Evolutionary conservation across 35 echinoderm and acorn worm genomes (phyloP).

Genomic region (Diadema setosum): DNA sequence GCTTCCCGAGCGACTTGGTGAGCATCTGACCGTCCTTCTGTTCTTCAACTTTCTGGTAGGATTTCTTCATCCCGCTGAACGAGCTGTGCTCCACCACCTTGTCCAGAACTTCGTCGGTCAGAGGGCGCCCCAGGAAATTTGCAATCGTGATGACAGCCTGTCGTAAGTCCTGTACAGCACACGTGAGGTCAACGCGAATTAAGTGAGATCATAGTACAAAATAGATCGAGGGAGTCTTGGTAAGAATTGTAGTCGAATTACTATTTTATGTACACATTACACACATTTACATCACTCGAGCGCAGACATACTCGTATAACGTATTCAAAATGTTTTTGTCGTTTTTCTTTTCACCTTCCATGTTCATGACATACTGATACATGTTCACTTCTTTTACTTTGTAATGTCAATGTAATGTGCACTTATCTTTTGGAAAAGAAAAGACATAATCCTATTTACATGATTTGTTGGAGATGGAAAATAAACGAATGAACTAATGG

Average conservation of each 20-base stretch:
- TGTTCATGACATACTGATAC: too few relatives aligned
- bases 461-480: too few relatives aligned
- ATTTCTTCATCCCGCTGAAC: constrained; percentile 51
- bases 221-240: not conserved
- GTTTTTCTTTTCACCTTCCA: too few relatives aligned
- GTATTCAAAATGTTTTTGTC: too few relatives aligned
- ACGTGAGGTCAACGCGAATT: not conserved
- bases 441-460: too few relatives aligned
- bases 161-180: not conserved
- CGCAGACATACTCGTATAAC: too few relatives aligned
- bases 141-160: constrained; percentile 34
- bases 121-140: constrained; percentile 42
- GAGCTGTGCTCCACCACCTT: constrained; percentile 24
- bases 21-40: not conserved
- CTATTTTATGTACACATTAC: not conserved
- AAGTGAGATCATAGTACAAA: not conserved
- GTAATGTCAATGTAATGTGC: too few relatives aligned
- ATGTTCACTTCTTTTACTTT: too few relatives aligned
- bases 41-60: constrained; percentile 31
- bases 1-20: not conserved
- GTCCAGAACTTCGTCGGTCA: constrained; percentile 42
- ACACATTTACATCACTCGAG: not conserved
- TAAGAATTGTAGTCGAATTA: not conserved
- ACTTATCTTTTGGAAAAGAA: too few relatives aligned
- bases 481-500: too few relatives aligned